These are phyloP conservation scores for Etheostoma perlongum DNA, from an alignment of 2,797 vertebrate species.

Conservation along the genomic window DNA sequence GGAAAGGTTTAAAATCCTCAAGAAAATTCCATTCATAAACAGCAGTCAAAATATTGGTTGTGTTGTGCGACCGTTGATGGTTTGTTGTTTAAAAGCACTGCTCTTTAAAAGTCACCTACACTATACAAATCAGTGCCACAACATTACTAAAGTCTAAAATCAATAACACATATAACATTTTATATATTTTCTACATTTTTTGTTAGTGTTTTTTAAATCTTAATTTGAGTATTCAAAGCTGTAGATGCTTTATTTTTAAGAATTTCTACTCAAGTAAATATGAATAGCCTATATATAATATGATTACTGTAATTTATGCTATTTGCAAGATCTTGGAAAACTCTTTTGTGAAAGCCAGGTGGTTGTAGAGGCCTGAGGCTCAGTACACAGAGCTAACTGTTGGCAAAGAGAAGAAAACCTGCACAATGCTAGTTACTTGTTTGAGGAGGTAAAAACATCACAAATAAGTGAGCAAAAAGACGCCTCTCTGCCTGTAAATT, in stretches of 20 bases:
- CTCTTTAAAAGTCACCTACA: not conserved
- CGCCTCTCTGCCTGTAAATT: not conserved
- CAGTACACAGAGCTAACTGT: not conserved
- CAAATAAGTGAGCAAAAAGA: not conserved
- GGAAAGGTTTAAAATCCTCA: not conserved
- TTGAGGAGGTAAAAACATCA: not conserved
- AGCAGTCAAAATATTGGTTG: not conserved
- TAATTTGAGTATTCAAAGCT: not conserved
- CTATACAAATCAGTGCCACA: not conserved
- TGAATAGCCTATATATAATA: not conserved
- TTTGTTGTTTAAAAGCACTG: not conserved
- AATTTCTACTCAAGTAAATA: not conserved
- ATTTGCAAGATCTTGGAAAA: constrained; percentile 9
- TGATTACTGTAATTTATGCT: not conserved
- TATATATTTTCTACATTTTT: not conserved
- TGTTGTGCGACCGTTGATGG: not conserved
- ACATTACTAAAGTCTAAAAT: not conserved
- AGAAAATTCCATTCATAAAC: not conserved
- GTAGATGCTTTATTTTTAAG: not conserved
- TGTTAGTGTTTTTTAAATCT: not conserved
- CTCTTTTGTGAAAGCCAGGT: constrained; percentile 16
- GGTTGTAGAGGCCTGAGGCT: constrained; percentile 26
- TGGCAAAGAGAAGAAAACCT: not conserved
- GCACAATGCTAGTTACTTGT: not conserved
- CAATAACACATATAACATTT: not conserved